Percentiles rank a stretch among this genome's conserved stretches.
These are phyloP conservation scores for Oreochromis grahami DNA, from an alignment of 2,797 vertebrate species.

Conservation along the genomic window DNA sequence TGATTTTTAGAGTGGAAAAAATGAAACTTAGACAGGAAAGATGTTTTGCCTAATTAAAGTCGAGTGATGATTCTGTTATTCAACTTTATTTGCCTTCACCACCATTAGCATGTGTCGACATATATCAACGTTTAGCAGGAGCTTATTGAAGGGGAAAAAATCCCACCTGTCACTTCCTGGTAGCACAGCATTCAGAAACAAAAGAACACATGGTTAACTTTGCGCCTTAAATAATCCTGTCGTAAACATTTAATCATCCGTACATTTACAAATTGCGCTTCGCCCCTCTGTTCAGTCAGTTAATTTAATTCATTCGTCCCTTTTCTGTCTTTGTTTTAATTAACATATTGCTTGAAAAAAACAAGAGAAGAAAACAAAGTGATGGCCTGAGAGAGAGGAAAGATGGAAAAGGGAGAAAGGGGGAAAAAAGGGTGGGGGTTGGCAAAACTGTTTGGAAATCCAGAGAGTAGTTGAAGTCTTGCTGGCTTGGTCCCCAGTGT, in stretches of 20 bases:
- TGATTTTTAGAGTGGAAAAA: background rate
- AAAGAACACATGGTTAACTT: background rate
- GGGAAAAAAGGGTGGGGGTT: background rate
- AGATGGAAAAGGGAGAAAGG: slow-evolving; percentile 3
- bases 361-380: slow-evolving; percentile 13
- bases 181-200: background rate
- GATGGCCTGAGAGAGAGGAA: background rate
- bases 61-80: background rate
- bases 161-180: background rate
- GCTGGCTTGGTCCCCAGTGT: slow-evolving; percentile 48
- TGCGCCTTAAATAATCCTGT: background rate
- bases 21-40: background rate
- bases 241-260: background rate
- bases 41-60: background rate
- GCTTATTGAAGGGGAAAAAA: background rate
- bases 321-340: background rate
- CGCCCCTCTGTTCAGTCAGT: background rate
- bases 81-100: background rate
- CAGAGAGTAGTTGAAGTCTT: slow-evolving; percentile 24
- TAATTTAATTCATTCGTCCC: background rate
- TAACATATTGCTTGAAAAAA: background rate
- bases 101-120: background rate
- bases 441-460: slow-evolving; percentile 26
- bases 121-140: background rate
- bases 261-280: background rate